Conservation (phyloP, 2,113 vertebrate species). For the Xenotilapia flavipinnis region DNA sequence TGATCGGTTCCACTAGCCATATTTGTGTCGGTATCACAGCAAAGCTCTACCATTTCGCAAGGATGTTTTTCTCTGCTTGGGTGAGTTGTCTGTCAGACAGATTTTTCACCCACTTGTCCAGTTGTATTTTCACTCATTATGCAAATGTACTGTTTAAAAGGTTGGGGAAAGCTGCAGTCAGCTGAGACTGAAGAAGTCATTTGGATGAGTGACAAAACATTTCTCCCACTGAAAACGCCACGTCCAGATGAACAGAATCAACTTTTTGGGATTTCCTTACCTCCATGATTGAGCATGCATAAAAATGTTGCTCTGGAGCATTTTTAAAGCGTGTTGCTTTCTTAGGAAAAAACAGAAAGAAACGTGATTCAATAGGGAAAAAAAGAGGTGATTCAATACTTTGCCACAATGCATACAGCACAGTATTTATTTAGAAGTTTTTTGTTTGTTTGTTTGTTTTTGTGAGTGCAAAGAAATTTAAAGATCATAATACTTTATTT, state of each 20-base stretch:
- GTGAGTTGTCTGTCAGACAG: neutral
- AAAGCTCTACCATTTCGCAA: neutral
- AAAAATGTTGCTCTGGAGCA: neutral
- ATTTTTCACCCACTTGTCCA: neutral
- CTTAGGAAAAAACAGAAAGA: neutral
- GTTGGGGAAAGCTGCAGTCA: neutral
- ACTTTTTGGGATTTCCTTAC: neutral
- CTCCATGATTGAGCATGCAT: neutral
- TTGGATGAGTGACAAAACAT: neutral
- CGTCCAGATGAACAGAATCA: neutral
- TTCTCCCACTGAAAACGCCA: neutral
- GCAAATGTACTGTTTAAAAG: neutral
- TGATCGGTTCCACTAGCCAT: neutral
- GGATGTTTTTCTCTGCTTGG: neutral
- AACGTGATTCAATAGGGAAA: neutral
- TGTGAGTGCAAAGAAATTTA: neutral
- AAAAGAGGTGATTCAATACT: neutral
- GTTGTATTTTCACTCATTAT: neutral
- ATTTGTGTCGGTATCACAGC: neutral
- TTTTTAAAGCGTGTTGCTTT: neutral
- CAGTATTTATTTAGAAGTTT: neutral
- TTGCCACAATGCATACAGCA: neutral
- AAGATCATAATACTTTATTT: neutral
- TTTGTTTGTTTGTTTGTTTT: neutral
- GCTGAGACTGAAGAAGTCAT: neutral